Conservation (phyloP, 2,888 invertebrate genomes). For the Torymus auratus region DNA sequence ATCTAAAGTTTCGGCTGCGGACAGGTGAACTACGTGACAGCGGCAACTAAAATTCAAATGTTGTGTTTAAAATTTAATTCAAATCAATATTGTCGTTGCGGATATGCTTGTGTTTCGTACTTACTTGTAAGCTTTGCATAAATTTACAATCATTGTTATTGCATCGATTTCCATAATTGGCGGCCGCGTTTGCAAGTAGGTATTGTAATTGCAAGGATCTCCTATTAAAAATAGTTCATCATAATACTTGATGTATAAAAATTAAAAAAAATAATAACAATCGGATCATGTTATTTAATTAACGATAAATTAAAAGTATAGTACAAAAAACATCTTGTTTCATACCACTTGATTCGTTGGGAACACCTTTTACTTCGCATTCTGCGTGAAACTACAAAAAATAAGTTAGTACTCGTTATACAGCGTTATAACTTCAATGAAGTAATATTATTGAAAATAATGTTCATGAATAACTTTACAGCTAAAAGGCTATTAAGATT, state of each 20-base stretch:
- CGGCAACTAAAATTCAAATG: constrained; percentile 77
- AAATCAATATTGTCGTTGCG: not conserved
- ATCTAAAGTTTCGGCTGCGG: constrained; percentile 81
- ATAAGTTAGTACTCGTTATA: not conserved
- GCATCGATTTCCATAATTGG: constrained; percentile 83
- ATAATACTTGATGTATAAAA: no score
- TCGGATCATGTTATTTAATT: no score
- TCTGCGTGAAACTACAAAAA: constrained; percentile 85
- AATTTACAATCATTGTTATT: constrained; percentile 79
- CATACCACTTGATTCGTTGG: not conserved
- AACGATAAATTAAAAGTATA: no score
- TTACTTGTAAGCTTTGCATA: constrained; percentile 80
- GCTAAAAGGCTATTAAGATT: constrained; percentile 82
- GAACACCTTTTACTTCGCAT: constrained; percentile 76
- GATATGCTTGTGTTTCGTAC: not conserved
- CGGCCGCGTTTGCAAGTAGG: constrained; percentile 82
- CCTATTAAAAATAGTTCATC: constrained; percentile 56
- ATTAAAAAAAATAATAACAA: no score
- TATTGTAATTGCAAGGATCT: constrained; percentile 81
- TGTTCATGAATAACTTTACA: constrained; percentile 73
- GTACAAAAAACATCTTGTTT: no score
- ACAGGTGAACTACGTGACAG: constrained; percentile 84
- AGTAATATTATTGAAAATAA: not conserved
- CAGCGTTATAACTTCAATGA: no score
- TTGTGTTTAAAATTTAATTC: not conserved